phyloP scores from a whole-genome alignment of 2,888 invertebrate genomes.

The Coenonympha arcania region DNA sequence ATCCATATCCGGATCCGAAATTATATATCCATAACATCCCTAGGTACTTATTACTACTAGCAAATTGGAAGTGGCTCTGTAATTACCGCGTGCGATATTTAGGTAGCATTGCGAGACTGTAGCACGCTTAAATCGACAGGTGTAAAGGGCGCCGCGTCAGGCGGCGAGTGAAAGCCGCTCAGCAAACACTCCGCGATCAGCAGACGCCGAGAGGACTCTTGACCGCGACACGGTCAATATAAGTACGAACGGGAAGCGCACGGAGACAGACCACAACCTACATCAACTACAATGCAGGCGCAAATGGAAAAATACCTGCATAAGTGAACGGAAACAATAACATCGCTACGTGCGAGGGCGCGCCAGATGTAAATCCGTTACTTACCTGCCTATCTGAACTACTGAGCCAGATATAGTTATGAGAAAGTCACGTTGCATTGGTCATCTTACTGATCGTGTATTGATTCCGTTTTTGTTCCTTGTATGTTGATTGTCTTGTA shows the following conservation, averaged over 20 bases:
- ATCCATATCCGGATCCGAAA: no score
- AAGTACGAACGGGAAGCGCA: conserved; percentile 33
- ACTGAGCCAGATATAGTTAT: conserved; percentile 33
- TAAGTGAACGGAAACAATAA: conserved; percentile 51
- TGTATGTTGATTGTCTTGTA: neutral
- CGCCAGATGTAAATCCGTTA: conserved; percentile 58
- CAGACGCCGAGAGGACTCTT: conserved; percentile 36
- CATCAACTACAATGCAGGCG: conserved; percentile 43
- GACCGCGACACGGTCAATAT: conserved; percentile 42
- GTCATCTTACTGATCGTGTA: conserved; percentile 21
- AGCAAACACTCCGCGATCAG: conserved; percentile 25
- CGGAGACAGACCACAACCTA: conserved; percentile 51
- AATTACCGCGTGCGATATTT: conserved; percentile 60
- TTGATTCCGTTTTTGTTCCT: conserved; percentile 18
- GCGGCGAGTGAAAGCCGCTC: conserved; percentile 37
- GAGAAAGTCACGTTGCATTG: conserved; percentile 34
- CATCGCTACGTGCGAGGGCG: conserved; percentile 52
- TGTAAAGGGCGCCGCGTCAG: conserved; percentile 37
- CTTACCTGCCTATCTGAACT: conserved; percentile 34
- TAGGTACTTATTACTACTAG: conserved; percentile 57
- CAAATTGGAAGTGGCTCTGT: conserved; percentile 59
- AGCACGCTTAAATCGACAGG: conserved; percentile 43
- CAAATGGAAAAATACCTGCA: conserved; percentile 52
- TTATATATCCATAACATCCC: no score
- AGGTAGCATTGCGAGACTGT: conserved; percentile 47